These are phyloP conservation scores for Myxocyprinus asiaticus DNA, from an alignment of 2,113 vertebrate genomes.

Conservation along the genomic window DNA sequence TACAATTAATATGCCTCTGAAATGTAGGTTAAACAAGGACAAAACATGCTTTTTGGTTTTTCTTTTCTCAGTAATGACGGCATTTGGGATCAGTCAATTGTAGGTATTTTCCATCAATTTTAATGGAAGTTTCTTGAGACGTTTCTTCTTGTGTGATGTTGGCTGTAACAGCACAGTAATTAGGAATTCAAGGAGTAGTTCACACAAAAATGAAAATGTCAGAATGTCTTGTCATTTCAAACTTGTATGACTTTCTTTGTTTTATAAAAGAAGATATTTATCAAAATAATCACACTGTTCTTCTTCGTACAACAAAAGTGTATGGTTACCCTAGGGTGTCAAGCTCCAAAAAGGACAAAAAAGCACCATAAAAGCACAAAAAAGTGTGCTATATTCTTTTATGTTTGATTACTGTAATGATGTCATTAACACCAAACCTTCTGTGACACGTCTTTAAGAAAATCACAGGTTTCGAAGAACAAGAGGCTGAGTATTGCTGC, in stretches of 20 bases:
- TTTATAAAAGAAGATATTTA: too few relatives aligned
- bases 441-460: too few relatives aligned
- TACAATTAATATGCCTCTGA: slow-evolving; percentile 6
- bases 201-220: background rate
- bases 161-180: background rate
- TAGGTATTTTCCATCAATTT: slow-evolving; percentile 21
- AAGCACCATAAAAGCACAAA: too few relatives aligned
- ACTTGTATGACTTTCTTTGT: too few relatives aligned
- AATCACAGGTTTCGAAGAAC: background rate
- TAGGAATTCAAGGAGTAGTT: background rate
- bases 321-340: too few relatives aligned
- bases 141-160: background rate
- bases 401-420: too few relatives aligned
- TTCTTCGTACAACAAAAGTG: too few relatives aligned
- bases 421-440: too few relatives aligned
- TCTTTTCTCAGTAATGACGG: slow-evolving; percentile 6
- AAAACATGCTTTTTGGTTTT: slow-evolving; percentile 35
- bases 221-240: background rate
- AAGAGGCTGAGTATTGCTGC: too few relatives aligned
- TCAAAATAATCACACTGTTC: too few relatives aligned
- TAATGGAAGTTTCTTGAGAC: background rate
- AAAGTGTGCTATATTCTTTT: too few relatives aligned
- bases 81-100: background rate
- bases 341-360: too few relatives aligned
- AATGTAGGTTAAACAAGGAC: slow-evolving; percentile 25